Base-by-base conservation (phyloP, 1,140 invertebrate genomes). In the Drosophila nikananu region DNA sequence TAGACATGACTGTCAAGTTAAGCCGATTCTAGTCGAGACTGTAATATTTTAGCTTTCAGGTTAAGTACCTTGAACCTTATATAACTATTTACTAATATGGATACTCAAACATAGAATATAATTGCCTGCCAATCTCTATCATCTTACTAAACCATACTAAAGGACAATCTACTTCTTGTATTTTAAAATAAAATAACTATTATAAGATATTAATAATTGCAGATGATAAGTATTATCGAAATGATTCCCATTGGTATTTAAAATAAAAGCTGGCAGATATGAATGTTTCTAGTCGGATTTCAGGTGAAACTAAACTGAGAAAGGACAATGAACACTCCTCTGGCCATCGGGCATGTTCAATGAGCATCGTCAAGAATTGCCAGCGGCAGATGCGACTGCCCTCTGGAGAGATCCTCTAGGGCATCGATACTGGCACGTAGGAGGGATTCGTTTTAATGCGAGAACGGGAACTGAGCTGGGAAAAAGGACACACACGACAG, bases 401-500 rank as follows among this genome's bases (percentile, higher is more conserved):
- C 27, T 35, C 17, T 52, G 30, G 8, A 55, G 21, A 67, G 58
- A 66, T 83, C 66, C 78, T 59, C 21, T 46, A 54, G 54, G 52
- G 23, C 46, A 57, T 46, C 41, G 41, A 21, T 58, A 37, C 79
- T 57, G 42, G 76, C 83, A 86, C 83, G 83, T 86, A 86, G 58
- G 81, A 83, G 54, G 80, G 80, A 87, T 87, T 86, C 67, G 51
- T 72, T 80, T 86, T 82, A 83, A 86, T 87, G 61, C 77, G 32
- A 46, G 21, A 62, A 39, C 49, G 48, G 57, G 64, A 82, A 37
- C 83, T 65, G 63, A 55, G 60, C 58, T 37, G 39, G 17, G 15
- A 35, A 42, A 65, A 30, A 65, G 66, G 48, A 41, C 54, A 57
- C 25, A 37, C 72, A 60, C 17, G 35, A 19, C 49, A 21, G 57